A percentile compares a stretch with the other conserved stretches of the same genome.
Evolutionary conservation across 2,888 invertebrate genomes (phyloP).

Genomic region (Drosophila maculinotata): DNA sequence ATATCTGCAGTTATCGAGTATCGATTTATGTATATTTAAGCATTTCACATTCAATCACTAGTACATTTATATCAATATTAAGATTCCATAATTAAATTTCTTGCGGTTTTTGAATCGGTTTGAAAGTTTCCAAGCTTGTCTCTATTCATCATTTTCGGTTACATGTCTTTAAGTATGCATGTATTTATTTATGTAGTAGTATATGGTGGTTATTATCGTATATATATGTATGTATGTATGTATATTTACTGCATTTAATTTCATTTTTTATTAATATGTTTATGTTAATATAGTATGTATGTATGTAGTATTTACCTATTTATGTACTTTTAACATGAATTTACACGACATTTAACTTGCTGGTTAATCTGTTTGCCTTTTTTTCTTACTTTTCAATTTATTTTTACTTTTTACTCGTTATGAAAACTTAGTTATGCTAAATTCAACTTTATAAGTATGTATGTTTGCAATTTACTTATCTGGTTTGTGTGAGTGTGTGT

Average conservation of each 20-base stretch:
- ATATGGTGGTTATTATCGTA: conserved; percentile 25
- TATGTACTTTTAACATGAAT: conserved; percentile 65
- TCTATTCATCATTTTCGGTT: conserved; percentile 38
- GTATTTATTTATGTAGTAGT: conserved; percentile 44
- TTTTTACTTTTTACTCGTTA: conserved; percentile 17
- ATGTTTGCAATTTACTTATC: conserved; percentile 30
- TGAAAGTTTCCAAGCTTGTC: conserved; percentile 26
- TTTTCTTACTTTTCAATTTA: conserved; percentile 10
- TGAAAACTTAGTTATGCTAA: conserved; percentile 67
- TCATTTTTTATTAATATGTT: conserved; percentile 7
- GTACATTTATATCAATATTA: conserved; percentile 46
- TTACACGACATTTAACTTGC: conserved; percentile 77
- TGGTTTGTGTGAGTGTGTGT: conserved; percentile 6
- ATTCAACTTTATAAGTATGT: conserved; percentile 67
- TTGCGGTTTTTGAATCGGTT: conserved; percentile 27
- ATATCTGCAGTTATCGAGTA: conserved; percentile 36
- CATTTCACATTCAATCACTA: conserved; percentile 64
- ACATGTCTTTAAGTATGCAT: conserved; percentile 48
- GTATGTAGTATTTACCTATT: conserved; percentile 12
- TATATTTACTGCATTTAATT: conserved; percentile 1
- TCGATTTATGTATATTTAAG: conserved; percentile 37
- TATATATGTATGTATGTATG: conserved; percentile 9
- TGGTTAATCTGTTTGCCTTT: conserved; percentile 59
- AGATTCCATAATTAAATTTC: conserved; percentile 36
- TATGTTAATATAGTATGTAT: conserved; percentile 7